Base-by-base conservation (phyloP, 2,888 invertebrate genomes). In the Sclerodermus sp. region DNA sequence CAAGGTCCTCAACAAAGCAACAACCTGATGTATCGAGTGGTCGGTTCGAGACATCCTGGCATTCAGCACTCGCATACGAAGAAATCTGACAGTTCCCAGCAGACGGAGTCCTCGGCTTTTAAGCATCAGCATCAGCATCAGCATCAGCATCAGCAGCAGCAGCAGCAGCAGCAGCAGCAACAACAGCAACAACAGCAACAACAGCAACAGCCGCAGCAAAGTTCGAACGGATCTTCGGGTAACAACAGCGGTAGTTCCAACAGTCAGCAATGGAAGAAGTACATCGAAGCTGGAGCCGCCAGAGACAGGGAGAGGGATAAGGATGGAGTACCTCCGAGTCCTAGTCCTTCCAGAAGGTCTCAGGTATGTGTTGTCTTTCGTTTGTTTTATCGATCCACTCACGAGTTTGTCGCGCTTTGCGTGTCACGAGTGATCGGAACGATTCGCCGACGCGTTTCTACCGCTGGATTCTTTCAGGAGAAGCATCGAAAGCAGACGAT, bases 31-130 rank as follows among this genome's bases (percentile, higher is more conserved):
- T 77, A 79, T 67, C 70, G 75, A 14, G 75, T 75, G 40, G 75
- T 76, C 45, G 73, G 70, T 49, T 74, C 76, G 8, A 67, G 74
- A 43, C 75, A 74, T 55, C 71, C 72, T 9, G 52, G 66, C 30
- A 65, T 71, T 36, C 74, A 74, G 51, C 73, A 73, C 59, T 60
- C 68, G 5, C 74, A 75, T 50, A 73, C 74, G 17, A 76, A 76
- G 63, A 83, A 83, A 60, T 78, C 82, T 9, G 82, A 82, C 67
- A 82, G 81, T 57, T 79, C 81, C 12, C 82, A 82, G 60, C 82
- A 82, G 65, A 82, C 82, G 1, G 82, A 82, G 45, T 80, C 73
- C 58, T 79, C 79, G 61, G 79, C 79, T 43, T 81, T 81, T 68
- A 79, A 80, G 66, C 70, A 71, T 30, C 69, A 23, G 8, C 34